Evolutionary conservation across 2,113 vertebrate species (phyloP).

Genomic region (Notothenia coriiceps): DNA sequence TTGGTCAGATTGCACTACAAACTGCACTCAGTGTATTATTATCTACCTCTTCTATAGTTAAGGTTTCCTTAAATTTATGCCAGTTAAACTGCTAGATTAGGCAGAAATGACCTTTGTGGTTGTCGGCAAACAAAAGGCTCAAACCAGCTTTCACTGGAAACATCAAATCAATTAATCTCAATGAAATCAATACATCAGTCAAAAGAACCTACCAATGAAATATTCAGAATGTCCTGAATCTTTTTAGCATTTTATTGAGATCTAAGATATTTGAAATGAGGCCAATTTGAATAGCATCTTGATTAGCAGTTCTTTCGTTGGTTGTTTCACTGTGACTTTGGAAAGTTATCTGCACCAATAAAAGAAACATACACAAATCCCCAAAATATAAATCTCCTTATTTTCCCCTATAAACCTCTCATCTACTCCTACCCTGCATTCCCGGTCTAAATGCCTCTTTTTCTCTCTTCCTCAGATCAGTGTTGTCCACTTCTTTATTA

Average conservation of each 20-base stretch:
- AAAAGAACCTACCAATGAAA: not conserved
- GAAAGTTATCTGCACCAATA: not conserved
- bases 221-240: not conserved
- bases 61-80: not conserved
- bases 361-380: not conserved
- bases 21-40: not conserved
- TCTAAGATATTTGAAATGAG: not conserved
- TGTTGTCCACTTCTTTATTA: slow-evolving; percentile 34
- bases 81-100: not conserved
- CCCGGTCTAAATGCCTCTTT: not conserved
- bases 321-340: too few relatives aligned
- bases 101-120: too few relatives aligned
- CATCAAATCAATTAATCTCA: too few relatives aligned
- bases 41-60: too few relatives aligned
- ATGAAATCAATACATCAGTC: too few relatives aligned
- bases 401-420: not conserved
- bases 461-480: slow-evolving; percentile 22
- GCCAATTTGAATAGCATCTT: not conserved
- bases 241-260: not conserved
- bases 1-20: not conserved
- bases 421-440: not conserved
- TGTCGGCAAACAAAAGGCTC: too few relatives aligned
- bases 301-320: not conserved
- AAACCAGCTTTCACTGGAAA: too few relatives aligned
- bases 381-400: not conserved